phyloP scores from a whole-genome alignment of 2,888 invertebrate genomes.

The Urechis unicinctus region DNA sequence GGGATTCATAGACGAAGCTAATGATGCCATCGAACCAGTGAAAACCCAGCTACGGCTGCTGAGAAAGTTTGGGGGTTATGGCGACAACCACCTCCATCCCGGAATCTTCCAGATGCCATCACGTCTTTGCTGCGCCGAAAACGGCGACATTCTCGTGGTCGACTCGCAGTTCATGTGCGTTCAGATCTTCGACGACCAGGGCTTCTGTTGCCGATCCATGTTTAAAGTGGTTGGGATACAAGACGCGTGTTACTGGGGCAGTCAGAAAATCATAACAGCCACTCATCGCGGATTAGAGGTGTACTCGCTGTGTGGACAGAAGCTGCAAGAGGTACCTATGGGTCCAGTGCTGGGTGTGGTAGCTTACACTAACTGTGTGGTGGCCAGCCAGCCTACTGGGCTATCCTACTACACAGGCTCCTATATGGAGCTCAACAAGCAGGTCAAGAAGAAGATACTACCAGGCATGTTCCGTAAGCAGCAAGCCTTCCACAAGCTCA shows the following conservation, averaged over 20 bases:
- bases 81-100: slow-evolving; percentile 9
- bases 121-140: slow-evolving; percentile 9
- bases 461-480: background rate
- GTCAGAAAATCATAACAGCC: slow-evolving; percentile 11
- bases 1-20: too few species aligned
- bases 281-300: slow-evolving; percentile 17
- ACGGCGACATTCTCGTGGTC: slow-evolving; percentile 8
- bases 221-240: slow-evolving; percentile 16
- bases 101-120: slow-evolving; percentile 13
- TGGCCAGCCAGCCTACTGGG: slow-evolving; percentile 8
- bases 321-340: slow-evolving; percentile 1
- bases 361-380: slow-evolving; percentile 13
- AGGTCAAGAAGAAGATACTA: background rate
- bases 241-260: slow-evolving; percentile 5
- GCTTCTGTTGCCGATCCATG: slow-evolving; percentile 12
- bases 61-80: slow-evolving; percentile 11
- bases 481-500: slow-evolving; percentile 7
- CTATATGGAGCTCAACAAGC: background rate
- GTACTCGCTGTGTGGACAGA: slow-evolving; percentile 4
- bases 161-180: slow-evolving; percentile 13
- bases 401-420: slow-evolving; percentile 4
- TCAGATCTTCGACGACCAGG: slow-evolving; percentile 12
- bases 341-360: slow-evolving; percentile 2
- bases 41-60: background rate
- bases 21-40: too few species aligned